These are phyloP conservation scores for Cyprinodon diabolis DNA, from an alignment of 2,797 vertebrate species.

Conservation along the genomic window DNA sequence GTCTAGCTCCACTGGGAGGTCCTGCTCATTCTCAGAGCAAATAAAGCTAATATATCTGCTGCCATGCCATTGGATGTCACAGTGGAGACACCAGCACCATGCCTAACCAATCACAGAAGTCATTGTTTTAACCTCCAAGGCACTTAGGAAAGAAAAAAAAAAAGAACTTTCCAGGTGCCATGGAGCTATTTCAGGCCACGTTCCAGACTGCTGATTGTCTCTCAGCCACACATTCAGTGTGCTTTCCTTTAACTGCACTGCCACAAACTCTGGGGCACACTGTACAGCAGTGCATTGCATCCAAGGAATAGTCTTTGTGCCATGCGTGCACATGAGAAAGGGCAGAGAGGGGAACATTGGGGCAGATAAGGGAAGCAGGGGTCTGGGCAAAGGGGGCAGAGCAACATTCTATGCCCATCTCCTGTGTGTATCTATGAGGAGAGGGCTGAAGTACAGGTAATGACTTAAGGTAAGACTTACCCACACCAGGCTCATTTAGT, in stretches of 20 bases:
- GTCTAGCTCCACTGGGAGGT: conserved; percentile 81
- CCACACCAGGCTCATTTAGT: conserved; percentile 87
- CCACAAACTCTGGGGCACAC: conserved; percentile 53
- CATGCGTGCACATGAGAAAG: conserved; percentile 75
- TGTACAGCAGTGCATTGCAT: conserved; percentile 73
- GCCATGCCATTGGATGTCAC: conserved; percentile 79
- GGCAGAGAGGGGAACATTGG: conserved; percentile 51
- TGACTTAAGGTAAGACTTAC: conserved; percentile 73
- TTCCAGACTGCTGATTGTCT: conserved; percentile 28
- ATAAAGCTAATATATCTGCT: conserved; percentile 58
- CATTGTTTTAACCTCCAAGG: conserved; percentile 69
- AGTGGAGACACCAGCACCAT: conserved; percentile 80
- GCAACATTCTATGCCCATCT: conserved; percentile 75
- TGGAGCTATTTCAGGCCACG: conserved; percentile 50
- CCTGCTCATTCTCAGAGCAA: conserved; percentile 74
- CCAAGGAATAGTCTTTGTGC: conserved; percentile 77
- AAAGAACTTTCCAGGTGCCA: conserved; percentile 46
- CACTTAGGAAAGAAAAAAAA: conserved; percentile 49
- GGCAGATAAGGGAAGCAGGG: conserved; percentile 53
- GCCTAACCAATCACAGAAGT: conserved; percentile 70
- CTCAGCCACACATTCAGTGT: conserved; percentile 49
- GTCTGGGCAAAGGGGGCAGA: conserved; percentile 63
- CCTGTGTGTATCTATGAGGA: conserved; percentile 42
- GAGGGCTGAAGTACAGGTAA: conserved; percentile 50
- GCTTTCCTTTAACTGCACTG: conserved; percentile 57